A percentile compares a stretch with the other conserved stretches of the same genome.
Conservation (phyloP, 2,113 vertebrate species). For the Tor tambroides region DNA sequence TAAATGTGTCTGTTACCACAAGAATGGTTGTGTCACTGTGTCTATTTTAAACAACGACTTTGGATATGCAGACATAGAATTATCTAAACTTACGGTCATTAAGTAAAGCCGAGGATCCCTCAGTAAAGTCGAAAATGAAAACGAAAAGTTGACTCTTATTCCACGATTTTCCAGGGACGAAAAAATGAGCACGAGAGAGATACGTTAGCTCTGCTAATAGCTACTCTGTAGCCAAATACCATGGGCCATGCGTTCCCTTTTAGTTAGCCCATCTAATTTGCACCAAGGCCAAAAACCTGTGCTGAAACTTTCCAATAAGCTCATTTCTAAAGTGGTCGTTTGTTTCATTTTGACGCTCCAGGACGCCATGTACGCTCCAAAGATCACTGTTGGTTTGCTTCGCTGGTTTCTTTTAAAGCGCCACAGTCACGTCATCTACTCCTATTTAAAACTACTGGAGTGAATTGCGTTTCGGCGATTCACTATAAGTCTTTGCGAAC, state of each 20-base stretch:
- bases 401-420: constrained; percentile 58
- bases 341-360: constrained; percentile 31
- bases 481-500: constrained; percentile 18
- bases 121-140: neutral
- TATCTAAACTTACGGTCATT: constrained; percentile 9
- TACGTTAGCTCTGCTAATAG: no score
- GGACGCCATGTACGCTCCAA: constrained; percentile 19
- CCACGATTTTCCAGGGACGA: neutral
- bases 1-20: neutral
- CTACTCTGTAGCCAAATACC: no score
- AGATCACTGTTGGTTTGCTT: constrained; percentile 51
- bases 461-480: constrained; percentile 23
- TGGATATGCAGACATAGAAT: neutral
- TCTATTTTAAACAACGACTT: neutral
- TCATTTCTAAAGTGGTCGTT: constrained; percentile 1
- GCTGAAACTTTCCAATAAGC: constrained; percentile 12
- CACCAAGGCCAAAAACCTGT: neutral
- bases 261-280: no score
- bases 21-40: neutral
- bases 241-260: no score
- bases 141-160: neutral
- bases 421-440: constrained; percentile 41
- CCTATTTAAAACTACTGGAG: constrained; percentile 22
- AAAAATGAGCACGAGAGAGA: neutral
- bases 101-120: neutral